Conservation (phyloP, 2,888 invertebrate genomes). For the Lithophane ornitopus region DNA sequence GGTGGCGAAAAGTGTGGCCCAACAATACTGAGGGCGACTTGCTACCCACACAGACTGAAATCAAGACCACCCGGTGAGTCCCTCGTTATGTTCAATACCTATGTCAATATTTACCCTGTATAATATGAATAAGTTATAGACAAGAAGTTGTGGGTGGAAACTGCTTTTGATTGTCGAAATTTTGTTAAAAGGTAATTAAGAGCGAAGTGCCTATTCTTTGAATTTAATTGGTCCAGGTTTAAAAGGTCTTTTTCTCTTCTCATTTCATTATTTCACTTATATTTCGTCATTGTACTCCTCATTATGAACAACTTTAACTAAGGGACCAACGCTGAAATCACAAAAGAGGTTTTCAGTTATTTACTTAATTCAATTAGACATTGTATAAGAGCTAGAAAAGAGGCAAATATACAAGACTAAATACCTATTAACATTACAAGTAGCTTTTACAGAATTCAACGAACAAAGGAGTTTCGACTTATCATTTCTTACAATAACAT, state of each 20-base stretch:
- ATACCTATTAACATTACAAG: not conserved
- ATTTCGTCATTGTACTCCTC: not conserved
- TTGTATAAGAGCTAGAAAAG: not conserved
- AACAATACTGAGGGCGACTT: conserved; percentile 88
- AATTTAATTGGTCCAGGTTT: not conserved
- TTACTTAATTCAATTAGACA: not conserved
- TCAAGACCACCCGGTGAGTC: conserved; percentile 84
- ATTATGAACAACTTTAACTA: not conserved
- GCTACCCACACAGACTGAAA: conserved; percentile 81
- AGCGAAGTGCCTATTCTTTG: not conserved
- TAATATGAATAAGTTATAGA: conserved; percentile 17
- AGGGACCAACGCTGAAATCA: not conserved
- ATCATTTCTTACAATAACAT: conserved; percentile 4
- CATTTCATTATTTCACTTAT: not conserved
- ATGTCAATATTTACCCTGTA: conserved; percentile 31
- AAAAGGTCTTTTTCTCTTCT: not conserved
- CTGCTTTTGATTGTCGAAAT: not conserved
- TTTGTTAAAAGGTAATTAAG: conserved; percentile 4
- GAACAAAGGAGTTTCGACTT: not conserved
- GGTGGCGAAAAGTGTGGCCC: conserved; percentile 92
- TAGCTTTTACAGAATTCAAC: conserved; percentile 3
- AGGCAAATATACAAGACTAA: not conserved
- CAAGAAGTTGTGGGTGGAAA: conserved; percentile 2
- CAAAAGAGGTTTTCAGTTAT: not conserved
- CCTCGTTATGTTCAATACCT: conserved; percentile 18